Evolutionary conservation across 1,140 invertebrate species (phyloP).

Genomic region (Eciton burchellii): DNA sequence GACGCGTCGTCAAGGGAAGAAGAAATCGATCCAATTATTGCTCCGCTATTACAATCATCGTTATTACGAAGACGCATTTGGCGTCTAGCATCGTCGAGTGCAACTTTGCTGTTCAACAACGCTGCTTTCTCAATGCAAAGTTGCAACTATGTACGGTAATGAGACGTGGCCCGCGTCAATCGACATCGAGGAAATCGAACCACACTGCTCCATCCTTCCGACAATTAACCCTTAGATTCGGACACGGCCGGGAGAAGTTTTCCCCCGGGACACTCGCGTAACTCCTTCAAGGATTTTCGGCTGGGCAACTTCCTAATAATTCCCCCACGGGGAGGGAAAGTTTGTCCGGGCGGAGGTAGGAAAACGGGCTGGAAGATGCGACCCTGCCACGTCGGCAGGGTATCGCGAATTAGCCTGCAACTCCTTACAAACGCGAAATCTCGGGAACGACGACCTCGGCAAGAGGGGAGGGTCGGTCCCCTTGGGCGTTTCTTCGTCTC

Average conservation of each 20-base stretch:
- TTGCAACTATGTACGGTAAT: slow-evolving; percentile 1
- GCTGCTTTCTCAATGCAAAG: not conserved
- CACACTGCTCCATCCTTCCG: slow-evolving; percentile 38
- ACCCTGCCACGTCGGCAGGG: slow-evolving; percentile 1
- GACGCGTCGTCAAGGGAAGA: not conserved
- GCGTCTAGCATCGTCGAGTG: no score
- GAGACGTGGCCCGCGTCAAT: not conserved
- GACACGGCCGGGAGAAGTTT: slow-evolving; percentile 30
- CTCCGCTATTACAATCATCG: not conserved
- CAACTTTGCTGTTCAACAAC: no score
- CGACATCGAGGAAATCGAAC: slow-evolving; percentile 8
- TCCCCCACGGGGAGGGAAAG: slow-evolving; percentile 48
- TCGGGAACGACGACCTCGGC: not conserved
- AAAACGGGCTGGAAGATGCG: slow-evolving; percentile 1
- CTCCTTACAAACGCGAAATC: slow-evolving; percentile 50
- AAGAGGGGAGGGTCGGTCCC: not conserved
- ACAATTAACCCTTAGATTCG: slow-evolving; percentile 49
- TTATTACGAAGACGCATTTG: no score
- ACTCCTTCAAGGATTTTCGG: slow-evolving; percentile 46
- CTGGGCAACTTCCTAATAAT: slow-evolving; percentile 63
- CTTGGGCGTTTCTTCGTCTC: slow-evolving; percentile 11
- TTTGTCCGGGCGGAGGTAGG: slow-evolving; percentile 4
- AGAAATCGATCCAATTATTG: not conserved
- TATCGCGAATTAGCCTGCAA: slow-evolving; percentile 67
- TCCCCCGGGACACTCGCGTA: not conserved